Evolutionary conservation across 2,113 vertebrate species (phyloP).

Genomic region (Fukomys damarensis): DNA sequence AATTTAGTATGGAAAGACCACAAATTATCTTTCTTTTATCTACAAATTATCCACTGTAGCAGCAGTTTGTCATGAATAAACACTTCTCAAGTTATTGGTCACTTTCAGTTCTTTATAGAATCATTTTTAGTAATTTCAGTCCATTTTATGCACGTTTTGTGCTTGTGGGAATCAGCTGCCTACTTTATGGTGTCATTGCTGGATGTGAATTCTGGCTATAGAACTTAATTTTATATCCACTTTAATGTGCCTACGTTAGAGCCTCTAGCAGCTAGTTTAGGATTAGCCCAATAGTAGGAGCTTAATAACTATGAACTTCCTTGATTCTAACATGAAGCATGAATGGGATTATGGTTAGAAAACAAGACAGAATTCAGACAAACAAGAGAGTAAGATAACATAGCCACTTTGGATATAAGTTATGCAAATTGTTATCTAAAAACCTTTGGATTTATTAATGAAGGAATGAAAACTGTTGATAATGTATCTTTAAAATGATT

Average conservation of each 20-base stretch:
- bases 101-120: conserved; percentile 4
- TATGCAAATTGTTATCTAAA: neutral
- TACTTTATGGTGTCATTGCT: neutral
- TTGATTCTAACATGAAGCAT: neutral
- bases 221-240: neutral
- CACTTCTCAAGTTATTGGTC: neutral
- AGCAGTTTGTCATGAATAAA: neutral
- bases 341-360: neutral
- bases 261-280: neutral
- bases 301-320: neutral
- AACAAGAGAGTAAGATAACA: neutral
- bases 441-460: neutral
- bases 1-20: neutral
- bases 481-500: neutral
- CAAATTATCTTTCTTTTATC: neutral
- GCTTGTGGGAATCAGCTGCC: neutral
- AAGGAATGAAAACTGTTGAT: neutral
- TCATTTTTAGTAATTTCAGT: conserved; percentile 37
- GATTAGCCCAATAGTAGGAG: neutral
- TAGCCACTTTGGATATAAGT: neutral
- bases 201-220: neutral
- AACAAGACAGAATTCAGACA: neutral
- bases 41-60: neutral
- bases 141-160: neutral
- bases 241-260: neutral